A percentile compares a stretch with the other conserved stretches of the same genome.
Conservation (phyloP, 1,140 invertebrate genomes). For the Neuroterus valhalla region DNA sequence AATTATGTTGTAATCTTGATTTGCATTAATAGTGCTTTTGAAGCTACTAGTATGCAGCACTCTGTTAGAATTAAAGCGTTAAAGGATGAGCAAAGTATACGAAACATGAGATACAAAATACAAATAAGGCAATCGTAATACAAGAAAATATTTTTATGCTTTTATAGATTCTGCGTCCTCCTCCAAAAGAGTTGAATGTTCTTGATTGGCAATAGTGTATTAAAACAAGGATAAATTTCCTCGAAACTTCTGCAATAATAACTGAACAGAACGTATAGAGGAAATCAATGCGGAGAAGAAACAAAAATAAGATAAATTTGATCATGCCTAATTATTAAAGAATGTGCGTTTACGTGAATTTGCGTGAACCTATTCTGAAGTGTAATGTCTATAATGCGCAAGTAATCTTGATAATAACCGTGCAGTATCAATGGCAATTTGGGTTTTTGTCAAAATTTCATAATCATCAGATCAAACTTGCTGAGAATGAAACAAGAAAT, state of each 20-base stretch:
- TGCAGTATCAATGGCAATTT: too few relatives aligned
- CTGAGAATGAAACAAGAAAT: too few relatives aligned
- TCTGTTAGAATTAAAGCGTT: background rate
- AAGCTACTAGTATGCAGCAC: background rate
- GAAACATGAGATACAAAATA: background rate
- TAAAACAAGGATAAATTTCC: background rate
- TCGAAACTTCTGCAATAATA: background rate
- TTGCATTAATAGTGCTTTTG: background rate
- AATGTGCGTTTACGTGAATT: too few relatives aligned
- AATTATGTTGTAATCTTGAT: background rate
- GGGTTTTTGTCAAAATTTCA: too few relatives aligned
- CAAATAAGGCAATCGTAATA: background rate
- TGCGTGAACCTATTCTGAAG: too few relatives aligned
- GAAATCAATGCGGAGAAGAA: too few relatives aligned
- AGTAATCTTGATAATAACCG: too few relatives aligned
- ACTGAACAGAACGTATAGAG: too few relatives aligned
- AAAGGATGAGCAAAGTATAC: background rate
- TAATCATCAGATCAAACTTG: too few relatives aligned
- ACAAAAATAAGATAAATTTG: too few relatives aligned
- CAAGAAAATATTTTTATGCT: constrained; percentile 1
- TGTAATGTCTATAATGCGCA: too few relatives aligned
- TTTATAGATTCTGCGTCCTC: background rate
- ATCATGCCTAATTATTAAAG: too few relatives aligned
- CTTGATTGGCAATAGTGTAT: background rate
- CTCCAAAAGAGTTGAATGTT: background rate